A percentile compares a stretch with the other conserved stretches of the same genome.
Conservation (phyloP, 2,113 vertebrate genomes). For the Amblyopsis rosae region DNA sequence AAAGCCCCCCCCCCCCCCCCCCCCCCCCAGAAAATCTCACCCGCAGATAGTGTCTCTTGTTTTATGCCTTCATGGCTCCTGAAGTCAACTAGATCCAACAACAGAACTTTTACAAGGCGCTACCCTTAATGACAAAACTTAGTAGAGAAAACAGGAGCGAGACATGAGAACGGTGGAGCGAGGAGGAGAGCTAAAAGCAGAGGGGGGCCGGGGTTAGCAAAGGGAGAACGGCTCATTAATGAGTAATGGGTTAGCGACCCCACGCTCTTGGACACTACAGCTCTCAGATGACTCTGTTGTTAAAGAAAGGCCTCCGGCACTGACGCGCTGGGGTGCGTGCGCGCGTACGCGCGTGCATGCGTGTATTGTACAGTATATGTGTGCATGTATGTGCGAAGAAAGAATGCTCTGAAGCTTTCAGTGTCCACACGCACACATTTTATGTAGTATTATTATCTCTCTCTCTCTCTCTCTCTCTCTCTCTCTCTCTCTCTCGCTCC, state of each 20-base stretch:
- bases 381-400: neutral
- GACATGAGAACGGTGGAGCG: neutral
- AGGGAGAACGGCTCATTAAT: conserved; percentile 60
- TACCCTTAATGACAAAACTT: conserved; percentile 25
- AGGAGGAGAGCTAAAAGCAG: neutral
- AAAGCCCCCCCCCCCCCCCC: no score
- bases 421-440: neutral
- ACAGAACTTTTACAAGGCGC: conserved; percentile 39
- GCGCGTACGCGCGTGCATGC: neutral
- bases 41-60: conserved; percentile 32
- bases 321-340: conserved; percentile 11
- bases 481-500: neutral
- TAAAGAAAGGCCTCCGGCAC: conserved; percentile 29
- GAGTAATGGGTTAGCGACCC: conserved; percentile 57
- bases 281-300: conserved; percentile 52
- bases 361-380: neutral
- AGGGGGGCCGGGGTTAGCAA: conserved; percentile 17
- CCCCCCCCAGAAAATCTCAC: conserved; percentile 22
- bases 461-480: neutral
- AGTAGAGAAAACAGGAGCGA: conserved; percentile 22
- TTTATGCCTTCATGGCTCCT: conserved; percentile 38
- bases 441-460: neutral
- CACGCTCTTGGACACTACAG: conserved; percentile 45
- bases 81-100: conserved; percentile 42
- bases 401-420: neutral